phyloP scores from a whole-genome alignment of 2,113 vertebrate genomes.

The Arenaria interpres region DNA sequence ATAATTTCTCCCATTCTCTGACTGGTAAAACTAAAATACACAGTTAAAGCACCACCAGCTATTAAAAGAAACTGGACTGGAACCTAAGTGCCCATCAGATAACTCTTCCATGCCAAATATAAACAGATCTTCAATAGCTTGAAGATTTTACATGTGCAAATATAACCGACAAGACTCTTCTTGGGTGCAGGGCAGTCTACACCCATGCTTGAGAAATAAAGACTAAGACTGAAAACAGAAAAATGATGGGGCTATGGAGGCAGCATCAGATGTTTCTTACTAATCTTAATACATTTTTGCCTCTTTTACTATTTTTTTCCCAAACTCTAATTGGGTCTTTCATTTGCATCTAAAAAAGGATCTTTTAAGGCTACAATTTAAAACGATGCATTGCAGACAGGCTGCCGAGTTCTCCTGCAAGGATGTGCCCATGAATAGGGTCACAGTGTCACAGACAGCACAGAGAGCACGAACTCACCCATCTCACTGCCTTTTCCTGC shows the following conservation, averaged over 20 bases:
- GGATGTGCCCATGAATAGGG: slow-evolving; percentile 60
- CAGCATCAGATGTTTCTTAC: neutral
- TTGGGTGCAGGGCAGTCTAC: neutral
- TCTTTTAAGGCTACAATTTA: slow-evolving; percentile 60
- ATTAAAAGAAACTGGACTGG: slow-evolving; percentile 30
- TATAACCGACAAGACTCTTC: neutral
- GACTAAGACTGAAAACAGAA: neutral
- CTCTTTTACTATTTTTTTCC: neutral
- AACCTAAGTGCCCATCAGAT: slow-evolving; percentile 2
- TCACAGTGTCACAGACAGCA: slow-evolving; percentile 65
- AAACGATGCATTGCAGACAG: slow-evolving; percentile 51
- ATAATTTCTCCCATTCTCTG: slow-evolving; percentile 28
- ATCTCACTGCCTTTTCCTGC: slow-evolving; percentile 37
- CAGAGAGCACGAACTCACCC: slow-evolving; percentile 49
- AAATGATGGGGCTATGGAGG: neutral
- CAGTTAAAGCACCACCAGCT: neutral
- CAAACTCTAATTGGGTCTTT: slow-evolving; percentile 30
- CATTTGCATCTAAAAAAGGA: slow-evolving; percentile 64
- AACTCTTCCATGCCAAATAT: neutral
- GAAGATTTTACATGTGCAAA: neutral
- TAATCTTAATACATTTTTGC: slow-evolving; percentile 9
- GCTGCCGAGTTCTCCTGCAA: slow-evolving; percentile 38
- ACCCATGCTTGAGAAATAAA: neutral
- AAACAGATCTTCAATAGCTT: neutral
- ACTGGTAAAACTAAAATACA: slow-evolving; percentile 22